phyloP scores from a whole-genome alignment of 35 echinoderm and acorn worm species.

The Lytechinus pictus region DNA sequence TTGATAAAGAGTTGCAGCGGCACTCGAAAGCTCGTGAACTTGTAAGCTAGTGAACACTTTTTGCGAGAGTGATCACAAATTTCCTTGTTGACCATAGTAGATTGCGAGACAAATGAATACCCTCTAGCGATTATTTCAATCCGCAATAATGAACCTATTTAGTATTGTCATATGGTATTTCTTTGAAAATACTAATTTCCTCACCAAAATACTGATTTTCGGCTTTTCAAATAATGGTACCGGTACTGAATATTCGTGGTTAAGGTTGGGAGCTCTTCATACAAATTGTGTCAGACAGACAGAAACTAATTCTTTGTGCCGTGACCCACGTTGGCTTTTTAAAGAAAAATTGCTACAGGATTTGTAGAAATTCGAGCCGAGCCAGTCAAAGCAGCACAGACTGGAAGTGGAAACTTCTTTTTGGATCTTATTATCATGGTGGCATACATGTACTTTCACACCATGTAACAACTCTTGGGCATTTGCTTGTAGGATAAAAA shows the following conservation, averaged over 20 bases:
- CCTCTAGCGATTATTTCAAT: no score
- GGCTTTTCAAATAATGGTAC: no score
- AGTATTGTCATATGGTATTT: not conserved
- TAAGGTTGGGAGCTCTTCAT: no score
- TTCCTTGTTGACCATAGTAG: no score
- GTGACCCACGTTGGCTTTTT: not conserved
- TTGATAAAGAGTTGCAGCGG: no score
- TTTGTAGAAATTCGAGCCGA: not conserved
- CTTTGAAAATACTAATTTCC: no score
- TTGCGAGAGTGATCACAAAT: no score
- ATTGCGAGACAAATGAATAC: no score
- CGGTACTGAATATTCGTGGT: no score
- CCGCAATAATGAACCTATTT: not conserved
- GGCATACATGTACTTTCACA: not conserved
- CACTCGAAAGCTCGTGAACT: no score
- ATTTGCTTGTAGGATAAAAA: not conserved
- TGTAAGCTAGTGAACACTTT: no score
- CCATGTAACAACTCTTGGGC: not conserved
- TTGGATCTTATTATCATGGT: slow-evolving; percentile 2
- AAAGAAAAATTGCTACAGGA: not conserved
- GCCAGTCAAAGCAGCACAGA: not conserved
- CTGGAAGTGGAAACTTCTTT: not conserved
- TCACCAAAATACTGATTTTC: no score
- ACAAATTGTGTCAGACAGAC: not conserved
- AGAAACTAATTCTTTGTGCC: not conserved